Percentiles rank a stretch among this genome's conserved stretches.
These are phyloP conservation scores for Argentina silus DNA, from an alignment of 2,797 vertebrate genomes.

Conservation along the genomic window DNA sequence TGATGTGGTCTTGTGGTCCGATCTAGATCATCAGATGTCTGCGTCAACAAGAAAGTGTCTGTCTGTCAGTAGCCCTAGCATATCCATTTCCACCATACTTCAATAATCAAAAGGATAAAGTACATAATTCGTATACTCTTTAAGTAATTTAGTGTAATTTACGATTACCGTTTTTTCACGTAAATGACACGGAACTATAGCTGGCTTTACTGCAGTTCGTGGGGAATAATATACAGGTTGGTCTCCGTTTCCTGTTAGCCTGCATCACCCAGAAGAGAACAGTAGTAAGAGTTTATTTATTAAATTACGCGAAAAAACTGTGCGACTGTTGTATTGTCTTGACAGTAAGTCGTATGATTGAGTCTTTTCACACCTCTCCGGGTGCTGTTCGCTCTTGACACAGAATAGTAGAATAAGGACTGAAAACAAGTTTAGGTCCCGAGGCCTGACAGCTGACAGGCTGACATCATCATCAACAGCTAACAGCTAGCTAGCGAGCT, in stretches of 20 bases:
- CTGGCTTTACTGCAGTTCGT: not conserved
- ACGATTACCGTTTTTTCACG: no score
- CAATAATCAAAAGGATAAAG: not conserved
- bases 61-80: not conserved
- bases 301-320: not conserved
- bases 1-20: no score
- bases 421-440: not conserved
- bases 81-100: not conserved
- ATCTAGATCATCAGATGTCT: no score
- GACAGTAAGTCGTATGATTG: not conserved
- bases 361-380: no score
- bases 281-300: constrained; percentile 18
- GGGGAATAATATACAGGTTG: constrained; percentile 19
- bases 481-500: not conserved
- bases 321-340: not conserved
- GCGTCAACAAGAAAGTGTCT: not conserved
- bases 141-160: no score
- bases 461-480: not conserved
- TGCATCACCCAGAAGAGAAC: constrained; percentile 14
- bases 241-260: constrained; percentile 12
- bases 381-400: not conserved
- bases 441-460: constrained; percentile 8
- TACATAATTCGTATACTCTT: no score
- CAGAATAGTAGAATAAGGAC: not conserved
- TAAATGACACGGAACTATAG: constrained; percentile 21